Evolutionary conservation across 2,888 invertebrate species (phyloP).

Genomic region (Caenorhabditis virilis): DNA sequence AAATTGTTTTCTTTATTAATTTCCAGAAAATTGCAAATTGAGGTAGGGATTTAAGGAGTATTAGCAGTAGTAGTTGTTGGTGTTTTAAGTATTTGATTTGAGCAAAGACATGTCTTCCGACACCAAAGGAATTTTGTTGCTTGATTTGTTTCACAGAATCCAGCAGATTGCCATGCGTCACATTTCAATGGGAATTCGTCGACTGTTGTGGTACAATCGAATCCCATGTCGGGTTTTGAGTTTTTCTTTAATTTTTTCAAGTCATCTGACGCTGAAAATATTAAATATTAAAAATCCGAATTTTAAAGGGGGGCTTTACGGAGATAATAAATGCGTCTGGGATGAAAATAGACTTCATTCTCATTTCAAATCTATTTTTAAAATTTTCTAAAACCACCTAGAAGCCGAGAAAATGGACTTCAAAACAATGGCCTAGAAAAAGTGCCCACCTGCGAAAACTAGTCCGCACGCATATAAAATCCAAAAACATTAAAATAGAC

Average conservation of each 20-base stretch:
- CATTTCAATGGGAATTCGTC: constrained; percentile 43
- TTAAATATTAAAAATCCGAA: constrained; percentile 2
- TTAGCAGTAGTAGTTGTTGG: neutral
- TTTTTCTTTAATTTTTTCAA: constrained; percentile 21
- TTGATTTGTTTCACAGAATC: constrained; percentile 46
- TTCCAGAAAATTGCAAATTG: neutral
- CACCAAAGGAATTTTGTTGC: constrained; percentile 50
- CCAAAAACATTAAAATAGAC: too few relatives aligned
- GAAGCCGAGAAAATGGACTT: too few relatives aligned
- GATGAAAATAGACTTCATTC: too few relatives aligned
- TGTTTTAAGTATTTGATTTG: neutral
- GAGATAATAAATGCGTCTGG: too few relatives aligned
- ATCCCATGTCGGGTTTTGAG: constrained; percentile 5
- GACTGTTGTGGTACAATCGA: constrained; percentile 24
- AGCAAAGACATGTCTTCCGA: constrained; percentile 41
- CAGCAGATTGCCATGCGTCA: constrained; percentile 41
- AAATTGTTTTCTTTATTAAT: neutral
- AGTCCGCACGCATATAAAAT: too few relatives aligned
- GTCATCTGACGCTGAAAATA: constrained; percentile 4
- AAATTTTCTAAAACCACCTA: too few relatives aligned
- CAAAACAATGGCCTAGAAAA: too few relatives aligned
- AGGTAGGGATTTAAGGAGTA: neutral
- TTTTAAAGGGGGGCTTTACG: too few relatives aligned
- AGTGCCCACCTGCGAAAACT: too few relatives aligned
- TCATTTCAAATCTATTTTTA: too few relatives aligned